Percentiles rank a stretch among this genome's conserved stretches.
Conservation (phyloP, 2,113 vertebrate genomes). For the Ailurus styani region DNA sequence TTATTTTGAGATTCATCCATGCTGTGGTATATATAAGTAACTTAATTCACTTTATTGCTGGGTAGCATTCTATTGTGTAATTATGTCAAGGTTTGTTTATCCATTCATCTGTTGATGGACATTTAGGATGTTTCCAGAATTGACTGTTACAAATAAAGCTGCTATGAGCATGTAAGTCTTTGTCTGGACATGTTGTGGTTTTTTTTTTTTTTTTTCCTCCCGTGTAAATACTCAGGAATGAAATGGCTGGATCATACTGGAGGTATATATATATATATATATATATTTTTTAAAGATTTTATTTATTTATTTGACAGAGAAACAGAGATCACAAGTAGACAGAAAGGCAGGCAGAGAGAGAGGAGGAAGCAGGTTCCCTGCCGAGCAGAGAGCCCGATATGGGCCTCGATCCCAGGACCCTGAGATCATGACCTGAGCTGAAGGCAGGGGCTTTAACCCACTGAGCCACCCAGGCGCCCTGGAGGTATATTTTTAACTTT, state of each 20-base stretch:
- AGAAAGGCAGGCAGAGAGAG: too few species aligned
- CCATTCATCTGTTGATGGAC: background rate
- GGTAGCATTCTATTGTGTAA: background rate
- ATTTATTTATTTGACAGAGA: too few species aligned
- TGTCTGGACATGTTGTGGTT: background rate
- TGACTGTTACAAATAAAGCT: background rate
- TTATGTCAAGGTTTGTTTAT: background rate
- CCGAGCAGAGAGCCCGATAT: too few species aligned
- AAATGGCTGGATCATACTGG: background rate
- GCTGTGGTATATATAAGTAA: background rate
- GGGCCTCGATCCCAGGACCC: too few species aligned
- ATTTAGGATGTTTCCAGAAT: background rate
- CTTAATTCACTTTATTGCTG: background rate
- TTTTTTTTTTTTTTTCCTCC: background rate
- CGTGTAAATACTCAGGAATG: background rate
- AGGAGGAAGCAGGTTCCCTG: too few species aligned
- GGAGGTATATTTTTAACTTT: background rate
- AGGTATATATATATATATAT: too few species aligned
- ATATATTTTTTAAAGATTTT: too few species aligned
- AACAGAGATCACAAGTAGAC: too few species aligned
- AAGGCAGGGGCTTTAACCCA: too few species aligned
- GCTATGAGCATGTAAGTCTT: background rate
- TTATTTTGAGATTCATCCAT: background rate
- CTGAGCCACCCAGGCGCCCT: too few species aligned
- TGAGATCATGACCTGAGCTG: too few species aligned